Evolutionary conservation across 2,797 vertebrate species (phyloP), one percentile per base, ranked within the genome.

Genomic region (Sitta carolinensis): DNA sequence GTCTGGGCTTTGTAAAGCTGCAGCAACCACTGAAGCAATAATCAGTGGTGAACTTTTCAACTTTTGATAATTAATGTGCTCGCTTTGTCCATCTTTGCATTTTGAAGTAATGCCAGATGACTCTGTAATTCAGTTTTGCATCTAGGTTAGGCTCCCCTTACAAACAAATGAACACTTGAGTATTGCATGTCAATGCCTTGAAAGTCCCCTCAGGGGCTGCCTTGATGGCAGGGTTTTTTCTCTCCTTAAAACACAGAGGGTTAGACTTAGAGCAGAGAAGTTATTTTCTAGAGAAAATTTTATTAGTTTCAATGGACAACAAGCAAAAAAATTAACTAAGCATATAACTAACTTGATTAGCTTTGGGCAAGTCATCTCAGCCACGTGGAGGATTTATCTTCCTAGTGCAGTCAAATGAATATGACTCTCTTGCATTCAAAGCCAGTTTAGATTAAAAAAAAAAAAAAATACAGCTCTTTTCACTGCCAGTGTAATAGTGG

Each of bases 1-100:
- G 30, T 66, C 79, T 87, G 63, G 73, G 57, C 40, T 66, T 78
- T 30, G 40, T 59, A 62, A 80, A 64, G 63, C 34, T 86, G 69
- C 82, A 93, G 55, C 42, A 36, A 68, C 72, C 62, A 50, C 47
- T 58, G 62, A 45, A 78, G 52, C 50, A 87, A 14, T 84, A 55
- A 63, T 57, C 75, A 18, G 21, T 27, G 32, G 16, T 90, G 80
- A 94, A 82, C 80, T 91, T 47, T 73, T 79, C 55, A 90, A 48
- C 77, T 93, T 93, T n/a, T 43, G 70, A 32, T 82, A 77, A 84
- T 87, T 85, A 48, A 58, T 48, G 34, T 27, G 9, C 58, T 94
- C 88, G 30, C 45, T 95, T 83, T 94, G 75, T 74, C 59, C 64
- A 48, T 84, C 38, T 96, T 86, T 90, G 48, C 68, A 73, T 86